Evolutionary conservation across 2,888 invertebrate genomes (phyloP).

Genomic region (Cecidostiba fungosa): DNA sequence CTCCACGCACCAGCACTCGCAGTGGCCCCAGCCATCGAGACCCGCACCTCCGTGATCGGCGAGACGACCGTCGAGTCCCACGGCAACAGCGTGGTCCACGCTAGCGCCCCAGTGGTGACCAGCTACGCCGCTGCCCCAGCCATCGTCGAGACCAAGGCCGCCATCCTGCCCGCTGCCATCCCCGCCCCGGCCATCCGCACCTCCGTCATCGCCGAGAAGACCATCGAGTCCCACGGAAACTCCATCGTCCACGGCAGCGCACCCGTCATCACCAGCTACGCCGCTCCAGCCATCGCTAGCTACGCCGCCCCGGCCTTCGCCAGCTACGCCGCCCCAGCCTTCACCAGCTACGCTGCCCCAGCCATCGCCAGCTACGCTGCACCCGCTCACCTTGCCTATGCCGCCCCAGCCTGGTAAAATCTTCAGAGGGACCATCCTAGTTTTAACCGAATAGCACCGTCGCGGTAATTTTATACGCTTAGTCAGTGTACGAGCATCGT

Average conservation of each 20-base stretch:
- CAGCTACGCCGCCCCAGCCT: conserved; percentile 69
- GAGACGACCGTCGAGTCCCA: conserved; percentile 74
- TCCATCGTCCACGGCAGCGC: conserved; percentile 79
- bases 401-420: not conserved
- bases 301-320: conserved; percentile 66
- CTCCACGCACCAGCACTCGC: conserved; percentile 13
- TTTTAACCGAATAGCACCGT: not conserved
- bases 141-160: conserved; percentile 70
- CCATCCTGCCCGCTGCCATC: conserved; percentile 63
- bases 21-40: conserved; percentile 66
- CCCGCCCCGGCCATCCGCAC: conserved; percentile 67
- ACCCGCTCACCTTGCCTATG: not conserved
- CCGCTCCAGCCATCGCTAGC: conserved; percentile 60
- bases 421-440: not conserved
- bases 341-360: not conserved
- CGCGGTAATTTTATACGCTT: not conserved
- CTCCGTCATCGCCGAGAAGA: conserved; percentile 71
- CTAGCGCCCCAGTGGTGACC: conserved; percentile 78
- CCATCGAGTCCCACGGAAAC: conserved; percentile 74
- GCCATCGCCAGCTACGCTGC: not conserved
- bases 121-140: conserved; percentile 72
- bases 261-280: conserved; percentile 74
- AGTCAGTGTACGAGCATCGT: not conserved
- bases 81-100: conserved; percentile 78
- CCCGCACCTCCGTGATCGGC: conserved; percentile 67